A percentile compares a stretch with the other conserved stretches of the same genome.
phyloP scores from a whole-genome alignment of 1,140 invertebrate species.

The Brachionus asplanchnoidis region DNA sequence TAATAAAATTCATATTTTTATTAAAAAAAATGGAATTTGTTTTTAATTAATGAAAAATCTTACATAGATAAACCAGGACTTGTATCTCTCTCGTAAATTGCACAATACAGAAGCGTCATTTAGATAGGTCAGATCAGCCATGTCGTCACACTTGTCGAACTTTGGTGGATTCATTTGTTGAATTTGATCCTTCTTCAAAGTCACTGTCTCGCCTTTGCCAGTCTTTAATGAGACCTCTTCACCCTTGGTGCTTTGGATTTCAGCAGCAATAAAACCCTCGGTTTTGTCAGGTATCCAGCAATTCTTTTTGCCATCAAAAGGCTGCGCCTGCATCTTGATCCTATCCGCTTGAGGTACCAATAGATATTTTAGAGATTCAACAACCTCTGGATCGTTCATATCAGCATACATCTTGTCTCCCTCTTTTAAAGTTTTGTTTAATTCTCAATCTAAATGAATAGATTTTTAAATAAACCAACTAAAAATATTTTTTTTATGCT shows the following conservation, averaged over 20 bases:
- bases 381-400: conserved; percentile 40
- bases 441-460: background rate
- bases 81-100: conserved; percentile 97
- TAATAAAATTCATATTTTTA: conserved; percentile 53
- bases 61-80: conserved; percentile 96
- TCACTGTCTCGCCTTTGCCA: conserved; percentile 52
- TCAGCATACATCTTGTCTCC: conserved; percentile 35
- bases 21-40: background rate
- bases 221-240: conserved; percentile 84
- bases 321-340: conserved; percentile 70
- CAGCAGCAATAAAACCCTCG: conserved; percentile 90
- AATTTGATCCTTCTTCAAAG: conserved; percentile 94
- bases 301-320: conserved; percentile 98
- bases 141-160: conserved; percentile 98
- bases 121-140: conserved; percentile 99
- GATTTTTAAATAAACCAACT: background rate
- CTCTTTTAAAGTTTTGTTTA: background rate
- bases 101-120: conserved; percentile 98
- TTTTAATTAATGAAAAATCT: conserved; percentile 52
- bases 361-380: conserved; percentile 41
- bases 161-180: conserved; percentile 98
- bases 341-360: conserved; percentile 34
- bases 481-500: background rate
- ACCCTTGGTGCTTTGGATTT: conserved; percentile 96
- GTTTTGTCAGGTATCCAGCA: conserved; percentile 98